phyloP scores from a whole-genome alignment of 2,113 vertebrate genomes.

The Myrmecophaga tridactyla region DNA sequence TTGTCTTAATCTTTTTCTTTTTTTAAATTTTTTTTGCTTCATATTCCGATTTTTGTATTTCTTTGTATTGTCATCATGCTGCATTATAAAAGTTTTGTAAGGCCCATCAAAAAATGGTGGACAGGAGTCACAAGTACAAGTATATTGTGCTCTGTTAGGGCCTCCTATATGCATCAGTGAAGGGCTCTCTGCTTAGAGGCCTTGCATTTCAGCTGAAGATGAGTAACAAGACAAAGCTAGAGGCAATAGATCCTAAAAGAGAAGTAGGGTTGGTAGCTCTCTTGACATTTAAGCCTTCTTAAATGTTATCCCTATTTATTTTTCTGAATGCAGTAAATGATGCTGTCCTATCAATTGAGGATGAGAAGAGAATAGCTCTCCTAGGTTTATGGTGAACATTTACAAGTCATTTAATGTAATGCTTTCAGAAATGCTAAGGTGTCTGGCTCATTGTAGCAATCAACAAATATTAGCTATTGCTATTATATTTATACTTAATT shows the following conservation, averaged over 20 bases:
- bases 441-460: fast-evolving
- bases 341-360: too few relatives aligned
- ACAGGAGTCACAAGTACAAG: fast-evolving
- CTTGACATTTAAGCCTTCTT: fast-evolving
- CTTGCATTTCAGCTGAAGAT: not conserved
- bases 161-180: fast-evolving
- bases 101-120: too few relatives aligned
- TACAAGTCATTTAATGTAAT: fast-evolving
- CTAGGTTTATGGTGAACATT: fast-evolving
- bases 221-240: not conserved
- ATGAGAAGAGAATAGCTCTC: fast-evolving
- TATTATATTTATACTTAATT: fast-evolving
- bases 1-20: not conserved
- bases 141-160: fast-evolving
- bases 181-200: too few relatives aligned
- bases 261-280: not conserved
- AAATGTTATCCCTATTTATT: fast-evolving
- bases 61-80: fast-evolving
- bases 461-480: fast-evolving
- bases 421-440: not conserved
- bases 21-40: not conserved
- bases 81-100: fast-evolving
- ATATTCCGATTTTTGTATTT: not conserved
- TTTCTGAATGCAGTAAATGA: fast-evolving
- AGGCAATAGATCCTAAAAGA: not conserved